Percentiles rank a stretch among this genome's conserved stretches.
Conservation (phyloP, 2,113 vertebrate genomes). For the Eulemur rufifrons region DNA sequence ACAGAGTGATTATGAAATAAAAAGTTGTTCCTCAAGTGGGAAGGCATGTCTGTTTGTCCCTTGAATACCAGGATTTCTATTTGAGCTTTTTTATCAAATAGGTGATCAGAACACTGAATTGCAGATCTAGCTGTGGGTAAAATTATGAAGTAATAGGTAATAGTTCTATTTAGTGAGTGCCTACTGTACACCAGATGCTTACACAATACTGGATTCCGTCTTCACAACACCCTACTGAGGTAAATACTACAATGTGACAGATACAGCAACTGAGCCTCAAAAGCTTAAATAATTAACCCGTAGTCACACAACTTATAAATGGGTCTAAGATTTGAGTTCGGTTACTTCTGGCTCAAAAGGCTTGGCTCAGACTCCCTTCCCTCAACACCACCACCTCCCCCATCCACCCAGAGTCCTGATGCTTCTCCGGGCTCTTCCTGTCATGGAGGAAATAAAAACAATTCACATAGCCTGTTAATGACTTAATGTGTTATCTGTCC, state of each 20-base stretch:
- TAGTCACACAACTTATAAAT: neutral
- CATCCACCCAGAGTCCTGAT: neutral
- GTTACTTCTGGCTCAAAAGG: neutral
- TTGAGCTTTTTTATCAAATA: conserved; percentile 39
- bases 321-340: neutral
- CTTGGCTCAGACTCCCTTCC: neutral
- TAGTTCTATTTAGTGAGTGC: neutral
- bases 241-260: neutral
- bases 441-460: conserved; percentile 63
- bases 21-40: conserved; percentile 48
- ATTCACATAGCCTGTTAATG: conserved; percentile 66
- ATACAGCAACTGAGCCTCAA: neutral
- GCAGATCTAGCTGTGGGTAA: conserved; percentile 1
- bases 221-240: neutral
- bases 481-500: conserved; percentile 74
- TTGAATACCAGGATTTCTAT: conserved; percentile 17
- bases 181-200: neutral
- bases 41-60: conserved; percentile 57
- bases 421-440: conserved; percentile 44
- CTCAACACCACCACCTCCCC: neutral
- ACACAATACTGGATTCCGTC: neutral
- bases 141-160: neutral
- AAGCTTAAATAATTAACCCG: neutral
- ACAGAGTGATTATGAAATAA: conserved; percentile 44
- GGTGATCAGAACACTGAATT: neutral